phyloP scores from a whole-genome alignment of 2,888 invertebrate species.

The Perithous albicinctus region DNA sequence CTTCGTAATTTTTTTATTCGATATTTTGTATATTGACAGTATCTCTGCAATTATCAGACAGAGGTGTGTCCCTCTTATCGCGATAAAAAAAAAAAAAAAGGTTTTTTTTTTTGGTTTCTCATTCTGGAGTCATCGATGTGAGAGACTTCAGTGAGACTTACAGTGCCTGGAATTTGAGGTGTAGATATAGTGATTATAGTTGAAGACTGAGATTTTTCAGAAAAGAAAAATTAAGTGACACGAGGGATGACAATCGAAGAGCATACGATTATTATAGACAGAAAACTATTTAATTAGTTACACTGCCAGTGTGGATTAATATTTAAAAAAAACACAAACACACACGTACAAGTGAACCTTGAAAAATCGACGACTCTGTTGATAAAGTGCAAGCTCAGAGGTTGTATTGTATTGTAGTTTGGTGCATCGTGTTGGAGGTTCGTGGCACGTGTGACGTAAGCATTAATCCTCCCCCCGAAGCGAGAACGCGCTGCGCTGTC shows the following conservation, averaged over 20 bases:
- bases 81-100: not conserved
- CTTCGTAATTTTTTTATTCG: not conserved
- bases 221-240: not conserved
- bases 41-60: not conserved
- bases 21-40: not conserved
- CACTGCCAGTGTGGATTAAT: constrained; percentile 1
- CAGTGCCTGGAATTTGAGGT: not conserved
- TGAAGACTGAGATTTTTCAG: not conserved
- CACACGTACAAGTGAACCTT: constrained; percentile 17
- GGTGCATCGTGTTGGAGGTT: constrained; percentile 60
- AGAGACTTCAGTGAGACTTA: not conserved
- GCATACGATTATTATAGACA: not conserved
- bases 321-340: too few relatives aligned
- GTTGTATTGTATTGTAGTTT: constrained; percentile 35
- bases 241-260: constrained; percentile 5
- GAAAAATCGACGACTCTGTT: constrained; percentile 50
- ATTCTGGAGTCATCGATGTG: not conserved
- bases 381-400: constrained; percentile 55
- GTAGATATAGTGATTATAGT: not conserved
- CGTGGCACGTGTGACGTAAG: constrained; percentile 61
- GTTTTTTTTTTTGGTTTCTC: not conserved
- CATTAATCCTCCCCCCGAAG: constrained; percentile 45
- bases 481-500: constrained; percentile 45
- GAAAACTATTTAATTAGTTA: not conserved
- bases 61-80: constrained; percentile 8